Evolutionary conservation across 1,140 invertebrate genomes (phyloP).

Genomic region (Pygmarrhopalites habei): DNA sequence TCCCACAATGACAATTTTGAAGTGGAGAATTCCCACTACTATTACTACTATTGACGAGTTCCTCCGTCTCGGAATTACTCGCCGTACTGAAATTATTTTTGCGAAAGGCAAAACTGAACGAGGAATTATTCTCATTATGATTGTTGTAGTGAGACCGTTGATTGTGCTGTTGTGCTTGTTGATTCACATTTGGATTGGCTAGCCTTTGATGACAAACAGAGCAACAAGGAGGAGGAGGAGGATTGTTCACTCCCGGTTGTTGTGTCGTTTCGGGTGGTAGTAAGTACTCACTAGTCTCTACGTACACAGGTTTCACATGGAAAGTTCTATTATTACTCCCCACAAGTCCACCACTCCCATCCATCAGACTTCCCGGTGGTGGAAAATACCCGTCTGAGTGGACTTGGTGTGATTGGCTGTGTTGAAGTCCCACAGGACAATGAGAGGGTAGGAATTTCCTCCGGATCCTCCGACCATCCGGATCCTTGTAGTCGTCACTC

Average conservation of each 20-base stretch:
- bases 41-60: slow-evolving; percentile 19
- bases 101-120: too few relatives aligned
- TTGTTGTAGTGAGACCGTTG: neutral
- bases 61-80: slow-evolving; percentile 16
- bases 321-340: neutral
- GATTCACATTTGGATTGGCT: slow-evolving; percentile 8
- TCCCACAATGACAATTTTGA: slow-evolving; percentile 16
- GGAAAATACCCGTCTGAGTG: neutral
- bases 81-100: neutral
- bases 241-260: too few relatives aligned
- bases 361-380: neutral
- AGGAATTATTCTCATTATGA: neutral
- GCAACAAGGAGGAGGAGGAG: neutral
- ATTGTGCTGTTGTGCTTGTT: neutral
- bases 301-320: slow-evolving; percentile 19
- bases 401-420: neutral
- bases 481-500: slow-evolving; percentile 28
- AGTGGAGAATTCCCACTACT: neutral
- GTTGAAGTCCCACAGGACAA: neutral
- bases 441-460: slow-evolving; percentile 4
- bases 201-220: slow-evolving; percentile 3
- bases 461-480: slow-evolving; percentile 3
- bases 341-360: neutral
- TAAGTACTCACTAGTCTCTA: slow-evolving; percentile 21
- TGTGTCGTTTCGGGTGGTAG: slow-evolving; percentile 9